Evolutionary conservation across 2,797 vertebrate genomes (phyloP).

Genomic region (Pelobates cultripes): DNA sequence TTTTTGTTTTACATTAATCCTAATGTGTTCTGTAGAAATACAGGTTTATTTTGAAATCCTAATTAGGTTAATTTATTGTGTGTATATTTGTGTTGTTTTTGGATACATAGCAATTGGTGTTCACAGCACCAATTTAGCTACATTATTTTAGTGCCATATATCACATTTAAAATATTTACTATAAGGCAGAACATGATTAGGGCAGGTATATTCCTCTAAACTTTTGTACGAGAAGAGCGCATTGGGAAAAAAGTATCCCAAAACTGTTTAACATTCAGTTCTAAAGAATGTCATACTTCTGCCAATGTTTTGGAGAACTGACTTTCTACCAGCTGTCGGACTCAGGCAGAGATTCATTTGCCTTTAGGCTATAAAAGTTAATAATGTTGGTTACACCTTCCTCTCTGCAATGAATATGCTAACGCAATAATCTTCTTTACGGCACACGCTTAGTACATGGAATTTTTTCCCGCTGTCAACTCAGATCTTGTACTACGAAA

Average conservation of each 20-base stretch:
- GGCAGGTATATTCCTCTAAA: too few relatives aligned
- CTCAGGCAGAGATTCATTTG: neutral
- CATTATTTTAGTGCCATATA: too few relatives aligned
- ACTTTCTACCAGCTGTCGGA: neutral
- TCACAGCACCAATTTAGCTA: too few relatives aligned
- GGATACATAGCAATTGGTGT: too few relatives aligned
- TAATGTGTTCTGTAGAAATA: too few relatives aligned
- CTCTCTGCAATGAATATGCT: neutral
- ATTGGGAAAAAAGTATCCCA: neutral
- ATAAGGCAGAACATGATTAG: too few relatives aligned
- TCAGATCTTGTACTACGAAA: neutral
- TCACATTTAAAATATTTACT: too few relatives aligned
- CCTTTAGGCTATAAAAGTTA: neutral
- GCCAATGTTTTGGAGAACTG: neutral
- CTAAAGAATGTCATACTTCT: neutral
- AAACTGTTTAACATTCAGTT: neutral
- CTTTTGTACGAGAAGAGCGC: too few relatives aligned
- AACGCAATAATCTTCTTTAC: neutral
- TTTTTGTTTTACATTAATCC: too few relatives aligned
- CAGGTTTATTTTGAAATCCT: too few relatives aligned
- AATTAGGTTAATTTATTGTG: too few relatives aligned
- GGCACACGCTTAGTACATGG: neutral
- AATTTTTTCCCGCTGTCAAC: constrained; percentile 3
- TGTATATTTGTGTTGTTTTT: too few relatives aligned
- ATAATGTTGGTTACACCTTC: neutral